Evolutionary conservation across 2,797 vertebrate species (phyloP), one percentile per base, ranked within the genome.

Genomic region (Adelosebastes latens): DNA sequence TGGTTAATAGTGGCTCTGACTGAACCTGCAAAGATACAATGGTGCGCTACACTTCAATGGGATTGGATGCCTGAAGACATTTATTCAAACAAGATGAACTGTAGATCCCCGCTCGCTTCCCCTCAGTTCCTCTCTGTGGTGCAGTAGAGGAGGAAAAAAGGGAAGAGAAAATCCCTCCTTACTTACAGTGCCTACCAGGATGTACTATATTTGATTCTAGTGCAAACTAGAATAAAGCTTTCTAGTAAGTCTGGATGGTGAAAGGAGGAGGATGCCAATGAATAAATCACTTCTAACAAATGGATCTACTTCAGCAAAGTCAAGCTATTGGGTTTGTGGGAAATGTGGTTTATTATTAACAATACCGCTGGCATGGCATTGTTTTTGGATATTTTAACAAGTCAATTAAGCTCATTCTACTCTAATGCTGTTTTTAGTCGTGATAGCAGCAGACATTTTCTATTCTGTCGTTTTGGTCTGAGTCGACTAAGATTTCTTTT

Each of bases 81-180:
- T 90, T 89, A 89, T 92, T 87, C 85, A 86, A 86, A 92, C 77
- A 90, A 82, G 90, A 92, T 91, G 89, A 91, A 90, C 81, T 87
- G 82, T 75, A 86, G 80, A 87, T 87, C 85, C 53, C 76, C 4
- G 24, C 46, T 34, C 11, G 53, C 87, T 79, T 62, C 75, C 72
- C 62, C 16, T 24, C 64, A 53, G 63, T 82, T 84, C 63, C 39
- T 84, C 61, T 87, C 76, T 86, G 55, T 81, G 71, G 64, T 86
- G 72, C 74, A 67, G 67, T 49, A 83, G 61, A 74, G 66, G 61
- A 85, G 22, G 29, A 32, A 63, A 61, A 59, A 60, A 27, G 61
- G 75, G 42, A 73, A 56, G 36, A 36, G 62, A 74, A 86, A 73
- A 74, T 82, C 34, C 79, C 29, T 20, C 66, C 27, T 80, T 77